phyloP scores from a whole-genome alignment of 2,888 invertebrate species.

The Drosophila acutilabella region DNA sequence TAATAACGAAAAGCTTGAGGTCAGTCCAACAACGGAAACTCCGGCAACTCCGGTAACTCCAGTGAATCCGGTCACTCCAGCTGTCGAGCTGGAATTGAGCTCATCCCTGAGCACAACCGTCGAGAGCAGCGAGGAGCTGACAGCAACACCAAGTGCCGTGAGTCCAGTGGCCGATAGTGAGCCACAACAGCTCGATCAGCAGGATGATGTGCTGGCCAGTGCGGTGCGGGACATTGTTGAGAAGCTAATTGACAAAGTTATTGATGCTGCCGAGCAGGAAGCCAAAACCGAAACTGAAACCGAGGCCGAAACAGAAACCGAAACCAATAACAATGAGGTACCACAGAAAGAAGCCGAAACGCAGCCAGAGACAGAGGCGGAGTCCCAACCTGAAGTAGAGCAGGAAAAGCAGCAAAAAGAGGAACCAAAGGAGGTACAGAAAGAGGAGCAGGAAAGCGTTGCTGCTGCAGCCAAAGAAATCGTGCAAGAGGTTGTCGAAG shows the following conservation, averaged over 20 bases:
- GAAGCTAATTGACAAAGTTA: conserved; percentile 83
- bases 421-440: neutral
- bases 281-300: conserved; percentile 40
- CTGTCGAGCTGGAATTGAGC: conserved; percentile 57
- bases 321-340: conserved; percentile 70
- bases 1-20: conserved; percentile 73
- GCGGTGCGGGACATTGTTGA: conserved; percentile 82
- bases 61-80: neutral
- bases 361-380: neutral
- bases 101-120: conserved; percentile 61
- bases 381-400: neutral
- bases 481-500: conserved; percentile 76
- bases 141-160: conserved; percentile 64
- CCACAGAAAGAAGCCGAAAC: conserved; percentile 23
- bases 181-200: conserved; percentile 5
- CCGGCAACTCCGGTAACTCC: too few relatives aligned
- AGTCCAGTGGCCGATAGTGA: conserved; percentile 63
- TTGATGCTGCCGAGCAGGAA: conserved; percentile 68
- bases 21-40: conserved; percentile 46
- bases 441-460: conserved; percentile 38
- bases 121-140: conserved; percentile 65
- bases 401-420: neutral
- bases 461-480: conserved; percentile 72
- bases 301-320: conserved; percentile 43
- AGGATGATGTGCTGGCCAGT: conserved; percentile 59